phyloP scores from a whole-genome alignment of 2,797 vertebrate species.

The Mallotus villosus region DNA sequence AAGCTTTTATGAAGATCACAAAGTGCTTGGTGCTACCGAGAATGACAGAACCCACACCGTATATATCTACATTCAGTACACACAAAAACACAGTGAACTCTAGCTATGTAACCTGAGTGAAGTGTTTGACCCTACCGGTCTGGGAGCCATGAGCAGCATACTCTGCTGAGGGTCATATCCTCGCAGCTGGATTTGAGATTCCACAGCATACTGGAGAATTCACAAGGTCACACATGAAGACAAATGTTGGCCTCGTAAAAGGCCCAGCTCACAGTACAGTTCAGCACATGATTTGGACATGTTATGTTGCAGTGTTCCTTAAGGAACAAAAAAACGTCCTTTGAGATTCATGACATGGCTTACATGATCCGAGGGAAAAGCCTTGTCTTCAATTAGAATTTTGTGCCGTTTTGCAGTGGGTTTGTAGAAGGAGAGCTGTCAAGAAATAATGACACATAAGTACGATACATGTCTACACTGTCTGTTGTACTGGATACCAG shows the following conservation, averaged over 20 bases:
- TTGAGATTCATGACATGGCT: conserved; percentile 51
- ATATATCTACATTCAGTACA: not conserved
- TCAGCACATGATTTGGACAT: too few relatives aligned
- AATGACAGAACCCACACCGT: not conserved
- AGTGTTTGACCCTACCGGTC: conserved; percentile 69
- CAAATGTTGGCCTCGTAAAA: not conserved
- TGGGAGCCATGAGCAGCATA: conserved; percentile 81
- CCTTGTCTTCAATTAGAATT: conserved; percentile 90
- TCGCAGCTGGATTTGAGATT: conserved; percentile 87
- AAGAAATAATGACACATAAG: conserved; percentile 6
- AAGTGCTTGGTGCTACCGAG: too few relatives aligned
- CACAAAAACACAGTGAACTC: too few relatives aligned
- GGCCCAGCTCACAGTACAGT: not conserved
- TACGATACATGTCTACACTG: not conserved
- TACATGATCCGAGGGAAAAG: conserved; percentile 96
- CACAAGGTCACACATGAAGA: not conserved
- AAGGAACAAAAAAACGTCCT: too few relatives aligned
- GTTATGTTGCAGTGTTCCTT: too few relatives aligned
- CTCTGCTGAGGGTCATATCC: conserved; percentile 79
- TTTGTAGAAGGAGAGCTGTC: conserved; percentile 92
- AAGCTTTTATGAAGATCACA: too few relatives aligned
- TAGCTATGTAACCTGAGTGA: not conserved
- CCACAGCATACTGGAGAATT: conserved; percentile 83
- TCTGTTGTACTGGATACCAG: not conserved
- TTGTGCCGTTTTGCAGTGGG: conserved; percentile 85